Evolutionary conservation across 2,888 invertebrate genomes (phyloP).

Genomic region (Leptopilina syphax): DNA sequence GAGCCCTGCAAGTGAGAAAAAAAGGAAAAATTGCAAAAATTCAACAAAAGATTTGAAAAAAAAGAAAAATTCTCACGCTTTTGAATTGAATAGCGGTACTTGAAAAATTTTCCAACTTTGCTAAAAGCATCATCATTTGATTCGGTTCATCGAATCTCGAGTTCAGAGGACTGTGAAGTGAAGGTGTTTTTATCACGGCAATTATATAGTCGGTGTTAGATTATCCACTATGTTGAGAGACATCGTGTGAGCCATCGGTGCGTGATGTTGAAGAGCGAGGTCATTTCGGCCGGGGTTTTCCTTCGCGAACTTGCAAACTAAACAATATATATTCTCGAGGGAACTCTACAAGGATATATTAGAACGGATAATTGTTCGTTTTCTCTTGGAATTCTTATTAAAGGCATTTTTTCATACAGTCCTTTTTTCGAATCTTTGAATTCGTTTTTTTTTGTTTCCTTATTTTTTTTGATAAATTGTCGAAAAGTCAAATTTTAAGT

Average conservation of each 20-base stretch:
- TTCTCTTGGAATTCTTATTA: not conserved
- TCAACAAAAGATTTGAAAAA: not conserved
- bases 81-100: not conserved
- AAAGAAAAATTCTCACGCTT: not conserved
- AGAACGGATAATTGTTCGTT: conserved; percentile 1
- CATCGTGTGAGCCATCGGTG: conserved; percentile 13
- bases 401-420: not conserved
- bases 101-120: not conserved
- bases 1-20: no score
- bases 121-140: conserved; percentile 21
- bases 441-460: no score
- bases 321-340: conserved; percentile 6
- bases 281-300: conserved; percentile 1
- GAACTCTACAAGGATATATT: conserved; percentile 2
- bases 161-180: conserved; percentile 30
- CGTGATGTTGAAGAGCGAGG: conserved; percentile 37
- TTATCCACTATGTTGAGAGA: conserved; percentile 27
- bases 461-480: no score
- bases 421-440: not conserved
- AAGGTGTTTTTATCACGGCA: conserved; percentile 18
- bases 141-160: conserved; percentile 12
- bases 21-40: no score
- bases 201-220: not conserved
- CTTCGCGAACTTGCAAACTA: conserved; percentile 19
- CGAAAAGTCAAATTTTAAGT: no score